Conservation (phyloP, 2,797 vertebrate species). For the Poecilia velifera region DNA sequence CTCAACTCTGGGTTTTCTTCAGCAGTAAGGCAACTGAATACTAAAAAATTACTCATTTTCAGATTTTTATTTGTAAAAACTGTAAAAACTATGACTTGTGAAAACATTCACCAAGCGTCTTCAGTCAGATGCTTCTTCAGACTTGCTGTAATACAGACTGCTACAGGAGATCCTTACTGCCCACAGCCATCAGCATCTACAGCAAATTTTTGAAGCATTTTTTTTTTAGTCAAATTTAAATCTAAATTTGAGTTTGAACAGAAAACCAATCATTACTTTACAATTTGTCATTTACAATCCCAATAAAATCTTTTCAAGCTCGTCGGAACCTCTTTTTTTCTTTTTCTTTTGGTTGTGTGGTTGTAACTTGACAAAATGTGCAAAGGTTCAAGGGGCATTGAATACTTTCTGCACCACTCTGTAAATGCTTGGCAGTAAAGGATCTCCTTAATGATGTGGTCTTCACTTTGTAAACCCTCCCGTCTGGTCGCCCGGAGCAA, state of each 20-base stretch:
- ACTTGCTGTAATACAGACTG: not conserved
- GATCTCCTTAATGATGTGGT: conserved; percentile 52
- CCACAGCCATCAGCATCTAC: not conserved
- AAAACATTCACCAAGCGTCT: not conserved
- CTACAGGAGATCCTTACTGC: not conserved
- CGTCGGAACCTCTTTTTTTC: not conserved
- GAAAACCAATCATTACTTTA: not conserved
- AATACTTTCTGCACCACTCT: not conserved
- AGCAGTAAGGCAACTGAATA: not conserved
- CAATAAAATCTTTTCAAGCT: not conserved
- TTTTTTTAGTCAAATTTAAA: not conserved
- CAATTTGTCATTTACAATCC: not conserved
- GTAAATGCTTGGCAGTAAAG: conserved; percentile 32
- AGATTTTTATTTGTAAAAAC: not conserved
- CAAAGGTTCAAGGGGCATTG: not conserved
- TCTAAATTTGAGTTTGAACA: not conserved
- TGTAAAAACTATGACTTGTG: not conserved
- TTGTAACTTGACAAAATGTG: not conserved
- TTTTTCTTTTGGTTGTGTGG: too few relatives aligned
- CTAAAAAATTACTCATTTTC: not conserved
- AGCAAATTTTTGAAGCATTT: not conserved
- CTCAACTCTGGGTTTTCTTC: not conserved
- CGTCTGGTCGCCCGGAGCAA: conserved; percentile 59
- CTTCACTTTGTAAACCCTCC: conserved; percentile 42
- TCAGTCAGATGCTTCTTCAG: not conserved